These are phyloP conservation scores for Hypanus sabinus DNA, from an alignment of 2,113 vertebrate species.

Conservation along the genomic window DNA sequence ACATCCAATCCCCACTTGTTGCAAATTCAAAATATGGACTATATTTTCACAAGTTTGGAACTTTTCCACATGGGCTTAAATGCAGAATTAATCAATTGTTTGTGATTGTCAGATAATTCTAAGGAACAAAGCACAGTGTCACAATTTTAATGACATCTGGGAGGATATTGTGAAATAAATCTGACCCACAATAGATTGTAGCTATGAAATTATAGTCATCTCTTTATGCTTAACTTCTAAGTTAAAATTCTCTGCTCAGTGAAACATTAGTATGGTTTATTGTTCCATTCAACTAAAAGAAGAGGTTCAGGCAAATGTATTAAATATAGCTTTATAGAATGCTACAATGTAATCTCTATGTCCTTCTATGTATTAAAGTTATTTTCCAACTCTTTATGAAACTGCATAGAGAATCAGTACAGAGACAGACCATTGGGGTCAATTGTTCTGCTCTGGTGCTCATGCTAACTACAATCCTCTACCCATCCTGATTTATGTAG, in stretches of 20 bases:
- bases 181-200: background rate
- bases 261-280: background rate
- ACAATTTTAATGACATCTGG: background rate
- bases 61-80: background rate
- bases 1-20: too few relatives aligned
- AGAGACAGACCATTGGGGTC: background rate
- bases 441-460: background rate
- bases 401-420: background rate
- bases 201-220: background rate
- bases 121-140: background rate
- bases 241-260: background rate
- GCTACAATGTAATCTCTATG: background rate
- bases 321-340: background rate
- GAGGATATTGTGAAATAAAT: background rate
- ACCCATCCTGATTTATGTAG: background rate
- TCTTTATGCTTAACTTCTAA: background rate
- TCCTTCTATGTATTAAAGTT: background rate
- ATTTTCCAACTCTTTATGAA: background rate
- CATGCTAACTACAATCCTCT: background rate
- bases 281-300: background rate
- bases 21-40: too few relatives aligned
- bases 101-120: background rate
- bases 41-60: background rate
- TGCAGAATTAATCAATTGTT: background rate
- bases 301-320: background rate